These are phyloP conservation scores for Scophthalmus maximus DNA, from an alignment of 2,113 vertebrate species.

Conservation along the genomic window DNA sequence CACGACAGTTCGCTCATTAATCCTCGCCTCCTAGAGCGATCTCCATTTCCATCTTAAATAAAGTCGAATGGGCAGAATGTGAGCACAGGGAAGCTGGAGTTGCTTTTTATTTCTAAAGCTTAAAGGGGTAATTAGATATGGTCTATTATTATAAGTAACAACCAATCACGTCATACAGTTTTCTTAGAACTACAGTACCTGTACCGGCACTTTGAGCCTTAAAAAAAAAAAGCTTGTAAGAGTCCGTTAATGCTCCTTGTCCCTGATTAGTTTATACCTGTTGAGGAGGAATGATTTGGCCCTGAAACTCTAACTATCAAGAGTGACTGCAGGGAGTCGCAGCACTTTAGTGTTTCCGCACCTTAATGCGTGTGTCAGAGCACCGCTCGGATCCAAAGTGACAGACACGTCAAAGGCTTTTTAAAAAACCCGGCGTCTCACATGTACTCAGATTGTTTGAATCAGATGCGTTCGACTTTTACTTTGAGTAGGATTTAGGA, in stretches of 20 bases:
- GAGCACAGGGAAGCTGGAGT: not conserved
- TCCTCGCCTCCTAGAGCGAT: slow-evolving; percentile 44
- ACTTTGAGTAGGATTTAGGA: too few species aligned
- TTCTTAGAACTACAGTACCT: not conserved
- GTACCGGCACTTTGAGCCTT: too few species aligned
- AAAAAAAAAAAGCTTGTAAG: slow-evolving; percentile 4
- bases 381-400: slow-evolving; percentile 33
- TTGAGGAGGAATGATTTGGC: slow-evolving; percentile 13
- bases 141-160: slow-evolving; percentile 24
- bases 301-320: slow-evolving; percentile 18
- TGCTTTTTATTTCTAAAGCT: not conserved
- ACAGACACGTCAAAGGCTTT: slow-evolving; percentile 26
- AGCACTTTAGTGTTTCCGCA: slow-evolving; percentile 12
- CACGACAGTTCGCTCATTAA: slow-evolving; percentile 55
- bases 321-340: slow-evolving; percentile 1
- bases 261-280: not conserved
- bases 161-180: slow-evolving; percentile 32
- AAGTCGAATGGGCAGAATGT: slow-evolving; percentile 30
- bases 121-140: not conserved
- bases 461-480: too few species aligned
- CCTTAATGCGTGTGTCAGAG: slow-evolving; percentile 23
- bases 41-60: slow-evolving; percentile 53
- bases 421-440: slow-evolving; percentile 14
- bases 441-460: slow-evolving; percentile 20
- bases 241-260: not conserved